Conservation (phyloP, 2,797 vertebrate species). For the Masticophis lateralis region DNA sequence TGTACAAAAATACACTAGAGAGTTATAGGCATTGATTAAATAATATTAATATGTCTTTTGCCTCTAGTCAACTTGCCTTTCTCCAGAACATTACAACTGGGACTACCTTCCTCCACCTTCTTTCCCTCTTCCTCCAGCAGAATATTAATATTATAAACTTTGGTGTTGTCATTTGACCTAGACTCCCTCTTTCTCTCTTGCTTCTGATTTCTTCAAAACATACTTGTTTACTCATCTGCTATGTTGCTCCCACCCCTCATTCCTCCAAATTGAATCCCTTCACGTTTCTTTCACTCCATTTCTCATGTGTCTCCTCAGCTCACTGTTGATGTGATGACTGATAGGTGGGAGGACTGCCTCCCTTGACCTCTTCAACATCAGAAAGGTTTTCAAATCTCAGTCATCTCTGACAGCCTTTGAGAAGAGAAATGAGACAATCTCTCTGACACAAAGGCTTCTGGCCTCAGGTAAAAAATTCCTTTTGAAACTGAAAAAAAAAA, state of each 20-base stretch:
- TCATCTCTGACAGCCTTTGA: conserved; percentile 84
- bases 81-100: conserved; percentile 71
- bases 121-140: conserved; percentile 66
- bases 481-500: conserved; percentile 71
- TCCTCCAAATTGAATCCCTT: conserved; percentile 64
- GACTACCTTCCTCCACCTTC: conserved; percentile 59
- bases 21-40: conserved; percentile 81
- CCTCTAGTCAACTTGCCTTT: conserved; percentile 72
- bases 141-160: conserved; percentile 71
- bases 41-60: conserved; percentile 79
- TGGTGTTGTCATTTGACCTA: conserved; percentile 68
- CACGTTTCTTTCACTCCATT: conserved; percentile 50
- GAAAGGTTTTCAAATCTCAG: conserved; percentile 80
- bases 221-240: conserved; percentile 51
- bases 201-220: conserved; percentile 33
- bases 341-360: conserved; percentile 73
- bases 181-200: conserved; percentile 52
- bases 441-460: conserved; percentile 80
- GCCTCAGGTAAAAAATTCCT: conserved; percentile 80
- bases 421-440: conserved; percentile 80
- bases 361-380: conserved; percentile 82
- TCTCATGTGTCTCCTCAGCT: conserved; percentile 66
- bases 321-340: conserved; percentile 64
- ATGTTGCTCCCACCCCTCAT: conserved; percentile 47
- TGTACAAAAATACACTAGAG: conserved; percentile 70